Percentiles rank a stretch among this genome's conserved stretches.
Evolutionary conservation across 1,140 invertebrate species (phyloP).

Genomic region (Nomia melanderi): DNA sequence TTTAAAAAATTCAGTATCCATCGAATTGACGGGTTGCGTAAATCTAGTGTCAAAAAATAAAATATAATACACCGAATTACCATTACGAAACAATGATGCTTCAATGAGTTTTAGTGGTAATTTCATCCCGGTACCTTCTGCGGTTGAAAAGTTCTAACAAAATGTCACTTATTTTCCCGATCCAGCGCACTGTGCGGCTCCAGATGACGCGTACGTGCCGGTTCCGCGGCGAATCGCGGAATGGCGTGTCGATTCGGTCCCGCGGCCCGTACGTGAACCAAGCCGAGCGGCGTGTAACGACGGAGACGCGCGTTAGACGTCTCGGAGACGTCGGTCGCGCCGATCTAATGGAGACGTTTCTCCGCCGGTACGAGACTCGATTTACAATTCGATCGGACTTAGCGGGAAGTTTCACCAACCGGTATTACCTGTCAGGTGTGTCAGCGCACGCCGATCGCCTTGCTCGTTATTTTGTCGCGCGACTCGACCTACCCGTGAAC

Average conservation of each 20-base stretch:
- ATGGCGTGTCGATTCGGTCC: slow-evolving; percentile 49
- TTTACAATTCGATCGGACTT: slow-evolving; percentile 65
- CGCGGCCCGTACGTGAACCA: slow-evolving; percentile 7
- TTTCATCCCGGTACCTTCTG: too few species aligned
- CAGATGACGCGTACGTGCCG: slow-evolving; percentile 34
- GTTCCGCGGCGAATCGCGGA: slow-evolving; percentile 5
- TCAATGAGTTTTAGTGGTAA: too few species aligned
- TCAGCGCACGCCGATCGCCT: slow-evolving; percentile 57
- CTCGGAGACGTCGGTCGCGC: neutral
- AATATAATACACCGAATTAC: too few species aligned
- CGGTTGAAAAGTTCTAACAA: too few species aligned
- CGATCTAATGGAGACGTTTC: slow-evolving; percentile 61
- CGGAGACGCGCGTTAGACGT: neutral
- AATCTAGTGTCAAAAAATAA: too few species aligned
- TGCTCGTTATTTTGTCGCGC: slow-evolving; percentile 50
- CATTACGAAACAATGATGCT: too few species aligned
- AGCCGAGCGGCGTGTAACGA: neutral
- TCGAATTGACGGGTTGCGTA: too few species aligned
- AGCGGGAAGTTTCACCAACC: slow-evolving; percentile 61
- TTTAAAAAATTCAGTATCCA: too few species aligned
- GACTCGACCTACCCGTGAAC: slow-evolving; percentile 53
- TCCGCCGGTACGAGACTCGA: slow-evolving; percentile 54
- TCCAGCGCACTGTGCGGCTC: neutral
- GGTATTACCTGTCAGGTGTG: slow-evolving; percentile 67
- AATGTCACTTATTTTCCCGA: too few species aligned